Base-by-base conservation (phyloP, 2,888 invertebrate species). In the Teleogryllus oceanicus region DNA sequence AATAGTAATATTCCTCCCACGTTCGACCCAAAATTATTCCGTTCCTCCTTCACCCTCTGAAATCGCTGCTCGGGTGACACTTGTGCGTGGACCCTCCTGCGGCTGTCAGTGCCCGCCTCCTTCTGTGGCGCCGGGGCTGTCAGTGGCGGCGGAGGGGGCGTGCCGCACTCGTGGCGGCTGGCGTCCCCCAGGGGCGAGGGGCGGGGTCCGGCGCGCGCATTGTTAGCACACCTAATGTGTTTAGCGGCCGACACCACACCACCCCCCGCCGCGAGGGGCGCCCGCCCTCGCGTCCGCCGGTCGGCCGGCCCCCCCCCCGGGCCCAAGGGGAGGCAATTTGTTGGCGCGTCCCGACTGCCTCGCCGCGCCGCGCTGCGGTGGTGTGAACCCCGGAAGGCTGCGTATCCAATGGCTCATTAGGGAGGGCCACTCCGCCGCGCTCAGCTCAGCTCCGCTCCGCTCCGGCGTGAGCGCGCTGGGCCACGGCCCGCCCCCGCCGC, bases 241-340 rank as follows among this genome's bases (percentile, higher is more conserved):
- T 62, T 62, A 62, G 62, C 62, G n/a, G 62, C 62, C 62, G 62
- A 13, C 62, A n/a, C 62, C 62, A 18, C 62, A 5, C 37, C 37
- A 5, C 37, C 62, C 11, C 16, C 62, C 11, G 3, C 62, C 62
- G 24, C 24, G 24, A 1, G 24, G 24, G 24, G 24, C 24, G 24
- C n/a, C 13, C 62, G 62, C n/a, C 62, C 16, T 62, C 62, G 62
- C 62, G 62, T 12, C 62, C 62, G 62, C 62, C 62, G n/a, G n/a
- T n/a, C n/a, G n/a, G n/a, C n/a, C n/a, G n/a, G n/a, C n/a, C n/a
- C n/a, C n/a, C n/a, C n/a, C n/a, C n/a, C n/a, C n/a, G n/a, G n/a
- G n/a, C n/a, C n/a, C n/a, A n/a, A n/a, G n/a, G n/a, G n/a, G n/a
- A 62, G 62, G 62, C 62, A 62, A 62, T 62, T 62, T 62, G 62